These are phyloP conservation scores for Isoperla grammatica DNA, from an alignment of 2,888 invertebrate genomes.

Conservation along the genomic window DNA sequence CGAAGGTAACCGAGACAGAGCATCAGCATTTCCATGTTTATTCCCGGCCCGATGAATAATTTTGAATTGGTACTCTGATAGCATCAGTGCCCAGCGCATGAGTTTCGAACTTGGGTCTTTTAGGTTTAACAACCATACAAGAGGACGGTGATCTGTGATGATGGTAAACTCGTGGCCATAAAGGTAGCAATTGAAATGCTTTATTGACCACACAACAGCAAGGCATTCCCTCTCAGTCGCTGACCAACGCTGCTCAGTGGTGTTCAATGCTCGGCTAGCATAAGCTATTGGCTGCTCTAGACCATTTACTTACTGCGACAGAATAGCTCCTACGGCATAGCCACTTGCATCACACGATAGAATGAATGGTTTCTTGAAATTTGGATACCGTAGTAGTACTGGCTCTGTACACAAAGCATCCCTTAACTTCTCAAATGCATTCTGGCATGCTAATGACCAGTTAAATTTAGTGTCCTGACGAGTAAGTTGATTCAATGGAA, in stretches of 20 bases:
- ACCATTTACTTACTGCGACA: constrained; percentile 21
- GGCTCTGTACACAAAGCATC: constrained; percentile 25
- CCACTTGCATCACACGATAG: constrained; percentile 29
- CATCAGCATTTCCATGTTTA: neutral
- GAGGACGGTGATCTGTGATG: constrained; percentile 25
- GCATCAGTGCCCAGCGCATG: constrained; percentile 24
- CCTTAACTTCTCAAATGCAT: constrained; percentile 29
- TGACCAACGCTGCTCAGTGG: neutral
- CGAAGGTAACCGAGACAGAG: neutral
- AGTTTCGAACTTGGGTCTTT: constrained; percentile 26
- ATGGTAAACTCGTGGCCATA: neutral
- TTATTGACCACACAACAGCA: neutral
- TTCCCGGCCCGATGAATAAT: neutral
- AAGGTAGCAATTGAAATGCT: neutral
- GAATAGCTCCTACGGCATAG: constrained; percentile 25
- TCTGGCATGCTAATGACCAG: constrained; percentile 28
- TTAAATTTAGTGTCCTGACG: constrained; percentile 30
- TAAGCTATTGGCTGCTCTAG: neutral
- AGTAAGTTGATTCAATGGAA: constrained; percentile 32
- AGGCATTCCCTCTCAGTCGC: neutral
- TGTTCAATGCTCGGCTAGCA: neutral
- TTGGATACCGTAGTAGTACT: constrained; percentile 29
- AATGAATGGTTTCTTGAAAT: constrained; percentile 26
- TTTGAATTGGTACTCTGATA: constrained; percentile 22
- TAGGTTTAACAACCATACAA: constrained; percentile 25